Evolutionary conservation across 1,140 invertebrate species (phyloP).

Genomic region (Rhizoglyphus robini): DNA sequence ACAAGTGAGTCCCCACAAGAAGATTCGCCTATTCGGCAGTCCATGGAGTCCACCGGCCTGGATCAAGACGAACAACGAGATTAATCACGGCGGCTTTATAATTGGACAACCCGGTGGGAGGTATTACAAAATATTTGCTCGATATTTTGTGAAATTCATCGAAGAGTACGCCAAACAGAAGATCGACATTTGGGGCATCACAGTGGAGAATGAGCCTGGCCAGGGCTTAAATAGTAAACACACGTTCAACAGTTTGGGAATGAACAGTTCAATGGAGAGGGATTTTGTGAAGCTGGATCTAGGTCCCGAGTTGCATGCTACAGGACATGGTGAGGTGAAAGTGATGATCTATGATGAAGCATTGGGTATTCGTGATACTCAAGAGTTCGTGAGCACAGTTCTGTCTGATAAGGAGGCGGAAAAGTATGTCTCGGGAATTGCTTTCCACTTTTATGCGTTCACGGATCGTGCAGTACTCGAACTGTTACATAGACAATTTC

Average conservation of each 20-base stretch:
- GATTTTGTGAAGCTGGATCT: constrained; percentile 33
- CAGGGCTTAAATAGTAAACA: constrained; percentile 31
- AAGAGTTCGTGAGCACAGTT: constrained; percentile 27
- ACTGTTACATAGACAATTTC: no score
- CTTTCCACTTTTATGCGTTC: no score
- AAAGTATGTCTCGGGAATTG: constrained; percentile 19
- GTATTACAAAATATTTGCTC: no score
- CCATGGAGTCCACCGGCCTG: constrained; percentile 52
- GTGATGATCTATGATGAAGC: constrained; percentile 27
- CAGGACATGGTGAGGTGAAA: constrained; percentile 25
- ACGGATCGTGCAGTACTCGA: no score
- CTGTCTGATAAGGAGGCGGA: constrained; percentile 28
- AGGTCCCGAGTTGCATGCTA: constrained; percentile 28
- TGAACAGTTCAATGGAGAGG: constrained; percentile 32
- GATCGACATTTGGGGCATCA: constrained; percentile 35
- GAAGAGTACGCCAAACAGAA: constrained; percentile 8
- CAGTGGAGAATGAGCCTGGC: no score
- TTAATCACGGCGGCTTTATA: constrained; percentile 33
- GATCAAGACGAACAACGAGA: constrained; percentile 40
- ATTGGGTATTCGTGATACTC: constrained; percentile 31
- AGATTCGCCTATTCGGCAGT: constrained; percentile 46
- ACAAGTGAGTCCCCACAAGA: constrained; percentile 32
- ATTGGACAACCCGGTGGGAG: no score
- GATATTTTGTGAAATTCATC: no score
- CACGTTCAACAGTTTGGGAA: constrained; percentile 37